Evolutionary conservation across 1,140 invertebrate species (phyloP).

Genomic region (Saccostrea echinata): DNA sequence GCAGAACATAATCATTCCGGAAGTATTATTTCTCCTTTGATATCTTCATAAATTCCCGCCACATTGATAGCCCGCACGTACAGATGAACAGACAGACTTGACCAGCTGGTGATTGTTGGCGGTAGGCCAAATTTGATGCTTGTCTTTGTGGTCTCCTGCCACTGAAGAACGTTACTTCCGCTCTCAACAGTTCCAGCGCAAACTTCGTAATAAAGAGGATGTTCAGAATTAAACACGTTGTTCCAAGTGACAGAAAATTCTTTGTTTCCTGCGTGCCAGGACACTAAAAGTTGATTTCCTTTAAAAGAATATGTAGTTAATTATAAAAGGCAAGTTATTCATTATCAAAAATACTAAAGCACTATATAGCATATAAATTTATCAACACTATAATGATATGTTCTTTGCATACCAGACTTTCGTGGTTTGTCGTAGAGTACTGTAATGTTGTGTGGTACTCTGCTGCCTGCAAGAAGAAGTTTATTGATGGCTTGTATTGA

Average conservation of each 20-base stretch:
- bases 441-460: conserved; percentile 37
- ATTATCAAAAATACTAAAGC: neutral
- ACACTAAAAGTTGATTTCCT: neutral
- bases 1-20: too few species aligned
- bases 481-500: conserved; percentile 42
- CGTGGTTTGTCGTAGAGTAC: neutral
- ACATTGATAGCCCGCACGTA: conserved; percentile 39
- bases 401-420: neutral
- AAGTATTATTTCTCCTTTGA: neutral
- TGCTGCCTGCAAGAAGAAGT: conserved; percentile 5
- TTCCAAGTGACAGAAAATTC: conserved; percentile 52
- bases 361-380: neutral
- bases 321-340: neutral
- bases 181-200: conserved; percentile 52
- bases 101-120: conserved; percentile 33
- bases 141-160: conserved; percentile 53
- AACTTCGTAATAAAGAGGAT: conserved; percentile 57
- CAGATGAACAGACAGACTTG: conserved; percentile 45
- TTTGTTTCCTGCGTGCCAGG: conserved; percentile 20
- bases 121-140: conserved; percentile 47
- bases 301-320: conserved; percentile 6
- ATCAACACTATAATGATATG: neutral
- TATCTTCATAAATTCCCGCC: conserved; percentile 30
- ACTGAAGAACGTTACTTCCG: conserved; percentile 58
- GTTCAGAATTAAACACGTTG: conserved; percentile 48